Evolutionary conservation across 2,888 invertebrate genomes (phyloP), one percentile per base, ranked within the genome.

Genomic region (Rapana venosa): DNA sequence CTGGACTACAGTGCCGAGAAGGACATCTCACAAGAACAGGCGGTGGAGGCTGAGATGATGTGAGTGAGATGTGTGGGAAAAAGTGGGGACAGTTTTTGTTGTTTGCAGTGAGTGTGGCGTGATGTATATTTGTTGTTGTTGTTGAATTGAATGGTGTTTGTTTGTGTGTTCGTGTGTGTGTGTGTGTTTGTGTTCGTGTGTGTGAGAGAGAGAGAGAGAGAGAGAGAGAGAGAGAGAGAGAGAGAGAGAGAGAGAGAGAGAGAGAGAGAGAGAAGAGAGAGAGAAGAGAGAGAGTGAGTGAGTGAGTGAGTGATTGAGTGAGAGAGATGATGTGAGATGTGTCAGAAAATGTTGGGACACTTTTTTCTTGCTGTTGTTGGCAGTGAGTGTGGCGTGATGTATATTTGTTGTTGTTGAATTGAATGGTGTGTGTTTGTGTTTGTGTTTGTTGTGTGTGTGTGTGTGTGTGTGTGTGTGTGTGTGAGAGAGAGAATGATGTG

Each of bases 1-100:
- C 97, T 99, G 92, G 99, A 99, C 96, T 99, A 99, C 97, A 99
- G 99, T 91, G 99, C 99, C 0, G 99, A 99, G 96, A 98, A 99
- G 96, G 99, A 99, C 96, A 92, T 97, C 20, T 93, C 94, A 32
- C 98, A 98, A 95, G 98, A 99, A 95, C 98, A 99, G 96, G 99
- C 99, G 0, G 98, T 98, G 96, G 98, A 98, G 96, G 97, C 98
- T 93, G 99, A 99, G 97, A 98, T 99, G 96, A 98, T 98, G 99
- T 99, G 97, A 93, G 96, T 93, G 17, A 61, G 61, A 61, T 61
- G 61, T 22, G 17, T 61, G 1, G 74, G 26, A 74, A n/a, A n/a
- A 74, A n/a, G 8, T n/a, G 1, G 11, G 26, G 8, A 11, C 4
- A n/a, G 26, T 74, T 74, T n/a, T 8, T 74, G 15, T 61, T 4